phyloP scores from a whole-genome alignment of 2,113 vertebrate species.

The Anolis carolinensis region DNA sequence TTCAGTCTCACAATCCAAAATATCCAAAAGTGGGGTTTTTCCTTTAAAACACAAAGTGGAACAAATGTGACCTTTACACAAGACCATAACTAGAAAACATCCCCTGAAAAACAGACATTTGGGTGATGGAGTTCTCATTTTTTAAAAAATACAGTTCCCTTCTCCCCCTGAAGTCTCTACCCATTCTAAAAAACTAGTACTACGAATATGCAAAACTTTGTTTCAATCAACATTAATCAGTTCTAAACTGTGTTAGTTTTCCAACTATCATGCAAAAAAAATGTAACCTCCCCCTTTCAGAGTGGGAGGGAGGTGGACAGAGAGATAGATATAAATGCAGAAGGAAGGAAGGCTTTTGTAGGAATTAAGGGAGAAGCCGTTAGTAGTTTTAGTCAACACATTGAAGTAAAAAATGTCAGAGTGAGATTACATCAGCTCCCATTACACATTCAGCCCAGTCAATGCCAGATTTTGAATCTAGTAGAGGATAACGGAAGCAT shows the following conservation, averaged over 20 bases:
- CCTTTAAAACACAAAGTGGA: neutral
- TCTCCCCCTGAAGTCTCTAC: neutral
- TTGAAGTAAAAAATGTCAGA: slow-evolving; percentile 12
- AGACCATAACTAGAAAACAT: neutral
- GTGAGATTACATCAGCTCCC: neutral
- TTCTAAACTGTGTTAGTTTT: rapidly evolving
- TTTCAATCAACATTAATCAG: neutral
- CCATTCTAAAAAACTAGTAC: rapidly evolving
- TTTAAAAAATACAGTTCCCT: neutral
- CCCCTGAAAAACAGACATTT: neutral
- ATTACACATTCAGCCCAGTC: slow-evolving; percentile 4
- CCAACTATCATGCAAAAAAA: rapidly evolving
- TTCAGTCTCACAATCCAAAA: too few relatives aligned
- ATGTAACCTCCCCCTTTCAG: neutral
- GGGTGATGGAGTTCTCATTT: neutral
- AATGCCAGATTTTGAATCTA: neutral
- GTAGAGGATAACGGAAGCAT: neutral
- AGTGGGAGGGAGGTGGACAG: too few relatives aligned
- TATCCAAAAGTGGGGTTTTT: slow-evolving; percentile 15
- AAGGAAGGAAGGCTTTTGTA: too few relatives aligned
- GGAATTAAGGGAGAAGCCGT: neutral
- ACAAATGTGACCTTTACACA: neutral
- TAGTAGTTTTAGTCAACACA: slow-evolving; percentile 5
- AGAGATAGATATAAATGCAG: too few relatives aligned
- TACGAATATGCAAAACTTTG: neutral